Conservation (phyloP, 2,113 vertebrate genomes). For the Bubo blakistoni region DNA sequence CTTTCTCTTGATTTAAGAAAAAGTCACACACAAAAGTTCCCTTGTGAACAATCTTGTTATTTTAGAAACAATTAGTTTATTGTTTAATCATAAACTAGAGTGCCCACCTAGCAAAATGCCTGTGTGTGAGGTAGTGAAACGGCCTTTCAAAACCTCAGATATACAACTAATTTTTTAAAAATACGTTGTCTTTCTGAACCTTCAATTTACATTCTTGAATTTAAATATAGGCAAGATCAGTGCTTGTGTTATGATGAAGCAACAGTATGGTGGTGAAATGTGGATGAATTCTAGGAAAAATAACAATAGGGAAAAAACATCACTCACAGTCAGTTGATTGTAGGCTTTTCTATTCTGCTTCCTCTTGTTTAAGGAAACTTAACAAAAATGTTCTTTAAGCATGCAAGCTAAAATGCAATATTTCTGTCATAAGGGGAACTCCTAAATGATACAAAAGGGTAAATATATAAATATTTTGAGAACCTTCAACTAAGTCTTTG, state of each 20-base stretch:
- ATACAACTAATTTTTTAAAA: background rate
- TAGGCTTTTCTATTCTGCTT: background rate
- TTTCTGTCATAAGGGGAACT: background rate
- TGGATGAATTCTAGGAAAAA: slow-evolving; percentile 50
- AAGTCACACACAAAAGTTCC: background rate
- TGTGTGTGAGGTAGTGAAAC: background rate
- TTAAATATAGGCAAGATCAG: background rate
- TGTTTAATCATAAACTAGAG: background rate
- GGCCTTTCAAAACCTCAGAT: background rate
- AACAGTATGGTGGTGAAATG: background rate
- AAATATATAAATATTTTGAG: background rate
- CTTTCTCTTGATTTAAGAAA: background rate
- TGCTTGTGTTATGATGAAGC: background rate
- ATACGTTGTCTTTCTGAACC: background rate
- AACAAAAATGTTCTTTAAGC: background rate
- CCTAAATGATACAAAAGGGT: background rate
- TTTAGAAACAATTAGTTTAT: background rate
- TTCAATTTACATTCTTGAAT: background rate
- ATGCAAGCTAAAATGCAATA: background rate
- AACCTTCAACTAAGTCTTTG: background rate
- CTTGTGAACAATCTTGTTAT: background rate
- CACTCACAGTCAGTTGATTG: background rate
- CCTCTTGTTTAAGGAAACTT: background rate
- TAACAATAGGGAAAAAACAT: background rate
- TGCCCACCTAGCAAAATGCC: background rate